These are phyloP conservation scores for Hydrolagus colliei DNA, from an alignment of 2,797 vertebrate genomes.

Conservation along the genomic window DNA sequence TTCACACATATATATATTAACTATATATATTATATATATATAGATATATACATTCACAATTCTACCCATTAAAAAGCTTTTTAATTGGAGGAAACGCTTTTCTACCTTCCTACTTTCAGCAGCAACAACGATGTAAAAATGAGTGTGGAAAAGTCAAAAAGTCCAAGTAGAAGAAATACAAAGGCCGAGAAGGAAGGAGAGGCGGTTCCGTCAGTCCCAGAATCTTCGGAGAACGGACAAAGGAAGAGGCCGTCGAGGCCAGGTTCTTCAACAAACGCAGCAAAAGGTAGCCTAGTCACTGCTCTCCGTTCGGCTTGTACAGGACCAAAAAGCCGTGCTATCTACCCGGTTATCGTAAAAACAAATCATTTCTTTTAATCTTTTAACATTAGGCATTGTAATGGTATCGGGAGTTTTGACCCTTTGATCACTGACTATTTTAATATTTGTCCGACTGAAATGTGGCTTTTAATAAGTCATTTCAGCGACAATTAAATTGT, in stretches of 20 bases:
- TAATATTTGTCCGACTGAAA: slow-evolving; percentile 63
- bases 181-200: slow-evolving; percentile 82
- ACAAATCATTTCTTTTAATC: too few relatives aligned
- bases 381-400: too few relatives aligned
- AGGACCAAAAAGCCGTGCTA: too few relatives aligned
- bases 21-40: not conserved
- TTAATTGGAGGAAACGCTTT: not conserved
- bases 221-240: slow-evolving; percentile 75
- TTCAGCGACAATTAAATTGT: too few relatives aligned
- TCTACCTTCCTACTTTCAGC: too few relatives aligned
- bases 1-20: too few relatives aligned
- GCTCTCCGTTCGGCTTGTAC: not conserved
- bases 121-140: slow-evolving; percentile 69
- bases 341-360: too few relatives aligned
- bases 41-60: not conserved
- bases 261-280: slow-evolving; percentile 59
- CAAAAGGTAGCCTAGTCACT: slow-evolving; percentile 55
- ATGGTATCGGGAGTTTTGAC: too few relatives aligned
- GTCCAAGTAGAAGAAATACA: slow-evolving; percentile 84
- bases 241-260: slow-evolving; percentile 85
- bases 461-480: slow-evolving; percentile 24
- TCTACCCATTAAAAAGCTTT: not conserved
- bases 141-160: slow-evolving; percentile 83
- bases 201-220: slow-evolving; percentile 56
- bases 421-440: slow-evolving; percentile 45